Evolutionary conservation across 2,797 vertebrate species (phyloP).

Genomic region (Florisuga fusca): DNA sequence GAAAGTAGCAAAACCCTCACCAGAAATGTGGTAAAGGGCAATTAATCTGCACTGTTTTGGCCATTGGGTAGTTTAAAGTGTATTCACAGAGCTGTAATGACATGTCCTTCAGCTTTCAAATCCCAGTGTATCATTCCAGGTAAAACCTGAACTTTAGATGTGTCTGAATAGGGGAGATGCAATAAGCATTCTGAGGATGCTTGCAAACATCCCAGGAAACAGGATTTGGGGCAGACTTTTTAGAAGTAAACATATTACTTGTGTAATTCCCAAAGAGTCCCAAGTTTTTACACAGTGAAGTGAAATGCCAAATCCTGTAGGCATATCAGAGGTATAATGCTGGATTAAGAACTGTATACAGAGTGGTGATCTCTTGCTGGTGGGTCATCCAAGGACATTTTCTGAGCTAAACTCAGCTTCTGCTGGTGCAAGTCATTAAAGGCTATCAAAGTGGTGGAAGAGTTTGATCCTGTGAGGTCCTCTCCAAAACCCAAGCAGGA

Average conservation of each 20-base stretch:
- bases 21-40: not conserved
- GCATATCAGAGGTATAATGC: not conserved
- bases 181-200: not conserved
- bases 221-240: slow-evolving; percentile 32
- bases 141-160: not conserved
- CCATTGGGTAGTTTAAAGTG: not conserved
- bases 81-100: not conserved
- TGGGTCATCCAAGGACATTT: slow-evolving; percentile 27
- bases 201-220: slow-evolving; percentile 28
- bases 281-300: not conserved
- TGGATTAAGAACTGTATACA: not conserved
- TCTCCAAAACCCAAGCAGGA: not conserved
- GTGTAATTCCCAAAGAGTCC: slow-evolving; percentile 19
- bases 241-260: not conserved
- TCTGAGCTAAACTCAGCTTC: not conserved
- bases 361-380: not conserved
- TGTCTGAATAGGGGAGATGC: not conserved
- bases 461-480: not conserved
- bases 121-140: not conserved
- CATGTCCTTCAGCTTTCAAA: not conserved
- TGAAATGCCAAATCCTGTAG: slow-evolving; percentile 8
- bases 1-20: not conserved
- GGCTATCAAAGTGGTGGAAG: not conserved
- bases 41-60: not conserved
- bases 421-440: not conserved